Base-by-base conservation (phyloP, 2,888 invertebrate species). In the Heliconius hortense region DNA sequence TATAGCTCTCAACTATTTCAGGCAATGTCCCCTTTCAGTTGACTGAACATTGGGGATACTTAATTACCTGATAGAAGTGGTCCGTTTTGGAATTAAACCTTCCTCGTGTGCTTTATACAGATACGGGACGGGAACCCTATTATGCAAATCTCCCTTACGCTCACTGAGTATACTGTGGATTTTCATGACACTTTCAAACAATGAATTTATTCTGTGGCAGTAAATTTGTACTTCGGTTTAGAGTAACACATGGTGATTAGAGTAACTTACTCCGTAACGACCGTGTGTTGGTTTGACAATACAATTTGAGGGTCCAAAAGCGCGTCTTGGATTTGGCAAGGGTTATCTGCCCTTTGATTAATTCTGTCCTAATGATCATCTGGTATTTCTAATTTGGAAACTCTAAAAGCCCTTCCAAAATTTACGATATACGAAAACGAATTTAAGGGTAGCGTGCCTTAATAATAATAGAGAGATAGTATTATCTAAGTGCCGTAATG, bases 31-130 rank as follows among this genome's bases (percentile, higher is more conserved):
- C 88, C 89, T 88, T 83, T 88, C 87, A 90, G 90, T 90, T 89
- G 87, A 87, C 84, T 86, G 89, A 88, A 87, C 90, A 90, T 84
- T 85, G 87, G 90, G 87, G 84, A 86, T 86, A 88, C 90, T 93
- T 93, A 93, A 93, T 92, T 92, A 93, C 88, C 90, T 92, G 91
- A 93, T 92, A 93, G 92, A 83, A 81, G 84, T 84, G 86, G 89
- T 87, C 88, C 88, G 85, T 88, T 91, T 88, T 86, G 85, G 87
- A 84, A 85, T 83, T 83, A 86, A 70, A 87, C 85, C 87, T 63
- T 64, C 74, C 73, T 74, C 74, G 66, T 75, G 72, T 72, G 72
- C 69, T 66, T 69, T 71, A 64, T 69, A 66, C 62, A 72, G 75
- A 76, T 70, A 62, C 56, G 56, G 59, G 74, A 62, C 53, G 7